phyloP scores from a whole-genome alignment of 2,888 invertebrate species.

The Chelonus formosanus region DNA sequence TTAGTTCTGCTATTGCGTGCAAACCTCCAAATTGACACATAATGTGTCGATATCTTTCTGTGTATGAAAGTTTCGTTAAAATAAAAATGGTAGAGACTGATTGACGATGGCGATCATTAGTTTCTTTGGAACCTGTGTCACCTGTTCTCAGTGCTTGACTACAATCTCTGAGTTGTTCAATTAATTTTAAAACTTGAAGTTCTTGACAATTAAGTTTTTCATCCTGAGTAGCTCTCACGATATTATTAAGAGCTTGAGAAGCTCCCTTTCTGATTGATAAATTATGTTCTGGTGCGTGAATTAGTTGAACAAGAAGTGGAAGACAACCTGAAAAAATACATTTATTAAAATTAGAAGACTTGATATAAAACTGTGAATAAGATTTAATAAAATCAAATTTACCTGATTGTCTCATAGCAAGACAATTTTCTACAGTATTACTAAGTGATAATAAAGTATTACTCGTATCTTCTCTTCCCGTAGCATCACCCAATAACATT shows the following conservation, averaged over 20 bases:
- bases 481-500: constrained; percentile 78
- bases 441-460: constrained; percentile 90
- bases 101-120: constrained; percentile 71
- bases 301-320: constrained; percentile 89
- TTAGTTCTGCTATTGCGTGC: constrained; percentile 30
- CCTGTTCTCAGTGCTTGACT: constrained; percentile 71
- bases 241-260: constrained; percentile 88
- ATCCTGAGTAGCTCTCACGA: constrained; percentile 91
- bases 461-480: constrained; percentile 89
- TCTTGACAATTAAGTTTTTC: constrained; percentile 90
- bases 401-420: constrained; percentile 88
- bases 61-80: constrained; percentile 22
- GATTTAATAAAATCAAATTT: neutral
- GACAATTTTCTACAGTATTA: constrained; percentile 88
- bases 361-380: too few species aligned
- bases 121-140: constrained; percentile 43
- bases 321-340: constrained; percentile 73
- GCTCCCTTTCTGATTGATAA: constrained; percentile 84
- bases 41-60: constrained; percentile 19
- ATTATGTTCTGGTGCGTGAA: constrained; percentile 83
- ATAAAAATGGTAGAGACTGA: constrained; percentile 25
- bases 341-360: neutral
- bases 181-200: constrained; percentile 84
- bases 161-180: constrained; percentile 90
- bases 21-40: constrained; percentile 27